Evolutionary conservation across 2,888 invertebrate species (phyloP).

Genomic region (Sericinus montela): DNA sequence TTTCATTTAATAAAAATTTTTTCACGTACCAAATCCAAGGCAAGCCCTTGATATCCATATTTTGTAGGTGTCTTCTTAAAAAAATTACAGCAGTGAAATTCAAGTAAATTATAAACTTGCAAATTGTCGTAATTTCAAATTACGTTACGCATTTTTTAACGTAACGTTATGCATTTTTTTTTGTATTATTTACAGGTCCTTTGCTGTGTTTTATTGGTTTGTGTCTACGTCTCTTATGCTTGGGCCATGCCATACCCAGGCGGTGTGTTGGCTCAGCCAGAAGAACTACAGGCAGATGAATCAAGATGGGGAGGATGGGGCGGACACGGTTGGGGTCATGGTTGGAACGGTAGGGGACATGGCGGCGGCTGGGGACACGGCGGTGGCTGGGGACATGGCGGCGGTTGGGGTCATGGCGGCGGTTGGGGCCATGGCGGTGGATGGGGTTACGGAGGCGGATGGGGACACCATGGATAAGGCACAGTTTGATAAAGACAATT

Average conservation of each 20-base stretch:
- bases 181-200: constrained; percentile 42
- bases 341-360: constrained; percentile 16
- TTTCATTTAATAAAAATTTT: too few species aligned
- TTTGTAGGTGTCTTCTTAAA: too few species aligned
- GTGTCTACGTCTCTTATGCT: constrained; percentile 43
- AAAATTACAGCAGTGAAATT: too few species aligned
- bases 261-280: constrained; percentile 5
- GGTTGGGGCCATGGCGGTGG: constrained; percentile 5
- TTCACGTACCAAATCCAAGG: too few species aligned
- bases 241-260: constrained; percentile 36
- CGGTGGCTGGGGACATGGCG: constrained; percentile 19
- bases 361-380: constrained; percentile 16
- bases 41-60: too few species aligned
- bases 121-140: too few species aligned
- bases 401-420: constrained; percentile 8
- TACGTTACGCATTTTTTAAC: too few species aligned
- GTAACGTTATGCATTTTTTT: too few species aligned
- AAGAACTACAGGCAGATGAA: constrained; percentile 19
- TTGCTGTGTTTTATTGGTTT: constrained; percentile 39
- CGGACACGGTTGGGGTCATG: constrained; percentile 13
- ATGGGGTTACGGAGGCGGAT: neutral
- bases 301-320: constrained; percentile 12
- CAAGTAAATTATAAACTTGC: too few species aligned
- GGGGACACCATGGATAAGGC: constrained; percentile 3
- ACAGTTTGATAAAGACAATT: neutral